Percentiles rank a stretch among this genome's conserved stretches.
Evolutionary conservation across 2,888 invertebrate genomes (phyloP).

Genomic region (Coenonympha arcania): DNA sequence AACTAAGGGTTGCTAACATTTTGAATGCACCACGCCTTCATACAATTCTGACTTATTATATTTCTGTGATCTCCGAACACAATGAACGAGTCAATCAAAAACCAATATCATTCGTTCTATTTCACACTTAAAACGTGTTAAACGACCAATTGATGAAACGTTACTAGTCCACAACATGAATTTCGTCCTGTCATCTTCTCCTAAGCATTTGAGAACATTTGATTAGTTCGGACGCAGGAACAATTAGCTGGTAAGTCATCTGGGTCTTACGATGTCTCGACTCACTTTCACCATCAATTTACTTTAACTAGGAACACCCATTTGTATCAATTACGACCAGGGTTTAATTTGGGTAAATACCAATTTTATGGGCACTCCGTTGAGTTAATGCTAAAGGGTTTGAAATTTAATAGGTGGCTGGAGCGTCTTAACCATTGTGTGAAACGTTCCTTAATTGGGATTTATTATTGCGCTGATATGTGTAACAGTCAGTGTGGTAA

Average conservation of each 20-base stretch:
- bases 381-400: slow-evolving; percentile 62
- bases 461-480: slow-evolving; percentile 39
- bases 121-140: slow-evolving; percentile 15
- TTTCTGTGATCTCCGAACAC: too few relatives aligned
- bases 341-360: slow-evolving; percentile 70
- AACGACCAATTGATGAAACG: slow-evolving; percentile 14
- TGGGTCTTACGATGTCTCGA: slow-evolving; percentile 15
- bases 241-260: slow-evolving; percentile 26
- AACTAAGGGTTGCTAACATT: too few relatives aligned
- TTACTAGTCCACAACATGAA: slow-evolving; percentile 12
- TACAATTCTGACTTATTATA: too few relatives aligned
- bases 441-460: slow-evolving; percentile 47
- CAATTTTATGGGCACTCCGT: slow-evolving; percentile 64
- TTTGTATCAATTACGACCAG: slow-evolving; percentile 68
- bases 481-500: slow-evolving; percentile 2
- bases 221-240: slow-evolving; percentile 21
- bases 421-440: slow-evolving; percentile 36
- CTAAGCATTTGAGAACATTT: slow-evolving; percentile 16
- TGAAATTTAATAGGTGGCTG: slow-evolving; percentile 53
- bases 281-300: slow-evolving; percentile 52
- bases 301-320: slow-evolving; percentile 66
- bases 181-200: slow-evolving; percentile 20
- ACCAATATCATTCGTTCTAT: slow-evolving; percentile 2
- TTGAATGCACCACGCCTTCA: too few relatives aligned
- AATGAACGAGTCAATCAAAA: neutral